Conservation (phyloP, 2,888 invertebrate species). For the Julus scandinavius region DNA sequence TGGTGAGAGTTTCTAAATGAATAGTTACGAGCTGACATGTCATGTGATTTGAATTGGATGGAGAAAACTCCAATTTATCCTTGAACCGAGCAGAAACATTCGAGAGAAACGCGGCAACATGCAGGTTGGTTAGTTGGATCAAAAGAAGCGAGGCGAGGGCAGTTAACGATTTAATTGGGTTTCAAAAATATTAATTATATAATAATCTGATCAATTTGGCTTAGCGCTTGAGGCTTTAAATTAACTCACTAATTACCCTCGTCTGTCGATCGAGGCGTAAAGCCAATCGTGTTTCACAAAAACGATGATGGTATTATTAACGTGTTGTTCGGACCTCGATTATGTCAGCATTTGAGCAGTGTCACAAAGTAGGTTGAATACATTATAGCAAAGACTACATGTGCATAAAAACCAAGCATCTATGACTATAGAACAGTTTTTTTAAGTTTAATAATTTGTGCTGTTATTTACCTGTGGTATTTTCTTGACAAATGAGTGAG, state of each 20-base stretch:
- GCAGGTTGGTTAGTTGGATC: slow-evolving; percentile 8
- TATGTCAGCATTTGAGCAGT: neutral
- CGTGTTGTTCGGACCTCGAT: neutral
- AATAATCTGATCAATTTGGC: neutral
- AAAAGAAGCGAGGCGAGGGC: slow-evolving; percentile 15
- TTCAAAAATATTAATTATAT: slow-evolving; percentile 15
- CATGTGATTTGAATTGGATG: neutral
- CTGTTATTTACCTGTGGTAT: too few relatives aligned
- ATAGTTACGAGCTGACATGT: neutral
- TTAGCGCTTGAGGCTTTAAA: neutral
- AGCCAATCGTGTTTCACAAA: neutral
- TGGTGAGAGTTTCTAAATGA: neutral
- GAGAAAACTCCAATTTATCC: neutral
- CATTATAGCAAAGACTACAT: too few relatives aligned
- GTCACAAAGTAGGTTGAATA: neutral
- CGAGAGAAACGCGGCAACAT: slow-evolving; percentile 36
- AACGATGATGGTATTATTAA: slow-evolving; percentile 18
- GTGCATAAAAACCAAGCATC: too few relatives aligned
- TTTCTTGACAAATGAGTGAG: too few relatives aligned
- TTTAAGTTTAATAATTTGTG: too few relatives aligned
- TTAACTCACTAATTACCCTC: slow-evolving; percentile 18
- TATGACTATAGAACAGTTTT: too few relatives aligned
- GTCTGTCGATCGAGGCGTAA: neutral
- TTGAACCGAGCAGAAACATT: neutral
- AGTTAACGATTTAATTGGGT: slow-evolving; percentile 24